Percentiles rank a stretch among this genome's conserved stretches.
Conservation (phyloP, 2,888 invertebrate species). For the Tiliacea citrago region DNA sequence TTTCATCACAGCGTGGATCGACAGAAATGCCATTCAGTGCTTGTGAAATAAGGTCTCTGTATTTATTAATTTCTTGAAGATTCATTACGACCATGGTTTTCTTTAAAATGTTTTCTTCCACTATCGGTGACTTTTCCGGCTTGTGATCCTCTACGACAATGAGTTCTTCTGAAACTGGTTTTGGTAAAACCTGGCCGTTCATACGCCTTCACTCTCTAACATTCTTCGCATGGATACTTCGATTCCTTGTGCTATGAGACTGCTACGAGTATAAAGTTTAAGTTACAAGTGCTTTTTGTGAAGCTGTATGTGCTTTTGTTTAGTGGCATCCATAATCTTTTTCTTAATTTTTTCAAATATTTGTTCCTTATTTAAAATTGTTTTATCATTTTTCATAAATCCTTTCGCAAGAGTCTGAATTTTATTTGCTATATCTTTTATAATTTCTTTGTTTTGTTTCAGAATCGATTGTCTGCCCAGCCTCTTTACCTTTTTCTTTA, state of each 20-base stretch:
- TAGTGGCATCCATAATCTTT: constrained; percentile 62
- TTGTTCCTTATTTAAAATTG: constrained; percentile 64
- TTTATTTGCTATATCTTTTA: constrained; percentile 69
- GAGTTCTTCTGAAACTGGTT: constrained; percentile 13
- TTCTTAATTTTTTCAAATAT: constrained; percentile 68
- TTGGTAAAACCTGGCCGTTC: background rate
- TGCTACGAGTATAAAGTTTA: constrained; percentile 66
- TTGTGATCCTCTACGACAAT: background rate
- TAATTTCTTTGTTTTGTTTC: constrained; percentile 52
- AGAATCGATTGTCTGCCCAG: constrained; percentile 17
- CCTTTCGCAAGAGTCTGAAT: constrained; percentile 69
- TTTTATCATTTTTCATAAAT: constrained; percentile 64
- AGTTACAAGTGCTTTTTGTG: constrained; percentile 64
- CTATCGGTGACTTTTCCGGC: background rate
- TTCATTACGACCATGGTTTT: constrained; percentile 17
- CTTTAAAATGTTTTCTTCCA: constrained; percentile 5
- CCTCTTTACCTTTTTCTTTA: constrained; percentile 1
- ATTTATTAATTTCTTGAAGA: constrained; percentile 50
- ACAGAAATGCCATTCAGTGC: constrained; percentile 38
- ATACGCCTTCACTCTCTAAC: constrained; percentile 47
- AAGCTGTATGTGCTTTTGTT: constrained; percentile 61
- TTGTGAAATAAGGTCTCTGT: constrained; percentile 46
- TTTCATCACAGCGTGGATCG: constrained; percentile 63
- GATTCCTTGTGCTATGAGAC: constrained; percentile 67
- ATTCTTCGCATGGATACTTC: constrained; percentile 62